Percentiles rank a stretch among this genome's conserved stretches.
Evolutionary conservation across 2,113 vertebrate species (phyloP).

Genomic region (Neolamprologus falcicula): DNA sequence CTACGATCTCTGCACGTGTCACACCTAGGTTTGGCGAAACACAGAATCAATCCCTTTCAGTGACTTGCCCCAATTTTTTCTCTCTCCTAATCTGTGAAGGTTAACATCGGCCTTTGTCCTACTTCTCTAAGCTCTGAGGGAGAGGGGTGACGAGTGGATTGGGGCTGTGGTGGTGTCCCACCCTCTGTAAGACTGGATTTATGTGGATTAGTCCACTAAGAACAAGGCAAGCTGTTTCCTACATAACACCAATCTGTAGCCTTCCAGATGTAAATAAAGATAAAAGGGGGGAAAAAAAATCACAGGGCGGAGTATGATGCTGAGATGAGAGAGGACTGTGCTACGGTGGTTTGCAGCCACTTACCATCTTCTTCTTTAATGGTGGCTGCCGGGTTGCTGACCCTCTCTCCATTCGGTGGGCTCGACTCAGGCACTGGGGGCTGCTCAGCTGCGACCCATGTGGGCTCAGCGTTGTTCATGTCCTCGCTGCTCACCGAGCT

Average conservation of each 20-base stretch:
- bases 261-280: background rate
- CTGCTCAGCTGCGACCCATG: constrained; percentile 91
- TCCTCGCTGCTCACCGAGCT: constrained; percentile 95
- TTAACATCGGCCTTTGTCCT: constrained; percentile 49
- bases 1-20: background rate
- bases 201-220: constrained; percentile 71
- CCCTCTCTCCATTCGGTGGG: constrained; percentile 82
- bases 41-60: background rate
- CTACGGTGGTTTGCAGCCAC: background rate
- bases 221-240: constrained; percentile 63
- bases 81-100: constrained; percentile 32
- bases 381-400: constrained; percentile 80
- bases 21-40: background rate
- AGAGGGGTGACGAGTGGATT: constrained; percentile 34
- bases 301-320: background rate
- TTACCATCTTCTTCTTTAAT: constrained; percentile 91
- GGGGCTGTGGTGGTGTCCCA: constrained; percentile 25
- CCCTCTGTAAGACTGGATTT: constrained; percentile 68
- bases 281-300: background rate
- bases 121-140: constrained; percentile 49
- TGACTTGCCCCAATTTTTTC: background rate
- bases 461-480: constrained; percentile 90
- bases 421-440: constrained; percentile 81
- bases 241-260: background rate
- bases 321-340: background rate